phyloP scores from a whole-genome alignment of 2,888 invertebrate species.

The Cryptocheilus praepositus region DNA sequence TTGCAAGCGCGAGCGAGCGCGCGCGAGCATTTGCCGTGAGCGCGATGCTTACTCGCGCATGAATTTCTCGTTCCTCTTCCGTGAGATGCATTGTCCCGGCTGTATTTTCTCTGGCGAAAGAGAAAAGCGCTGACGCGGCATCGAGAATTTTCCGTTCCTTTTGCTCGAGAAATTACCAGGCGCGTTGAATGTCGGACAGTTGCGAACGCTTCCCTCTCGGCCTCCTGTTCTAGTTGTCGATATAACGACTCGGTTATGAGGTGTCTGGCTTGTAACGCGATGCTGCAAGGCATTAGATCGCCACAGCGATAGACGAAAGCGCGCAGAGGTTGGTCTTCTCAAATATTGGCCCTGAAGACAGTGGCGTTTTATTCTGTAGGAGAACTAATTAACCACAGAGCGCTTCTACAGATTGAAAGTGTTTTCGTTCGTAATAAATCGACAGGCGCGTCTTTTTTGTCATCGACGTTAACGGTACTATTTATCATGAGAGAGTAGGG shows the following conservation, averaged over 20 bases:
- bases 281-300: no score
- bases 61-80: conserved; percentile 29
- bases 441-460: conserved; percentile 16
- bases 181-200: no score
- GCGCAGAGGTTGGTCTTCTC: no score
- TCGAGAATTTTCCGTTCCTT: no score
- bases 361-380: background rate
- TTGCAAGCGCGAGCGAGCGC: conserved; percentile 47
- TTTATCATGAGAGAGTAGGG: conserved; percentile 36
- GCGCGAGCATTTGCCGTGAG: conserved; percentile 1
- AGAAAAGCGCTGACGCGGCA: no score
- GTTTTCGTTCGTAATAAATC: conserved; percentile 25
- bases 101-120: background rate
- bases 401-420: background rate
- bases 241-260: no score
- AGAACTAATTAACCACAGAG: background rate
- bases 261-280: no score
- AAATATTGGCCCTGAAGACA: no score
- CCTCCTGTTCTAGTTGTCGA: no score
- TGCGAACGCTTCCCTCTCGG: no score
- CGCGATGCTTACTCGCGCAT: conserved; percentile 25
- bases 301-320: no score
- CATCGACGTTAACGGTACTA: conserved; percentile 20
- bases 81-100: conserved; percentile 10
- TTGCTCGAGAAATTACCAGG: no score